Percentiles rank a stretch among this genome's conserved stretches.
phyloP scores from a whole-genome alignment of 2,113 vertebrate species.

The Porphyrio hochstetteri region DNA sequence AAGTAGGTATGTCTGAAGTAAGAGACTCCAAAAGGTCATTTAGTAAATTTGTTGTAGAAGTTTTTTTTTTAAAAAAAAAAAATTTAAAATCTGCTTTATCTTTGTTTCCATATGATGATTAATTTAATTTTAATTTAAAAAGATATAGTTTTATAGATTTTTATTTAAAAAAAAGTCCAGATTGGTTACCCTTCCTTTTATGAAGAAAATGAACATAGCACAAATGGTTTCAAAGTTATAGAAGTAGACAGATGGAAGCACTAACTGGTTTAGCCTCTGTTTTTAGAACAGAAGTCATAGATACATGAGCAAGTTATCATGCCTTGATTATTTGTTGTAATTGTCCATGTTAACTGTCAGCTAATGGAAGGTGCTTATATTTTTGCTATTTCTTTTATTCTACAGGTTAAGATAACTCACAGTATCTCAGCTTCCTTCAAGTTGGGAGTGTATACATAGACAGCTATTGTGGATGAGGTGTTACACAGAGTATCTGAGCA shows the following conservation, averaged over 20 bases:
- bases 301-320: neutral
- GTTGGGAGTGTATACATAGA: neutral
- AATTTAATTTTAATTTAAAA: neutral
- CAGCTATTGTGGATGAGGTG: neutral
- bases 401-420: neutral
- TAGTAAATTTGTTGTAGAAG: neutral
- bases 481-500: neutral
- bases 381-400: neutral
- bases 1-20: neutral
- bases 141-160: neutral
- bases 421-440: neutral
- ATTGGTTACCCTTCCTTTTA: neutral
- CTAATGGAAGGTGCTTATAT: neutral
- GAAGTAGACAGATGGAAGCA: slow-evolving; percentile 18
- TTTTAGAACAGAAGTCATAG: neutral
- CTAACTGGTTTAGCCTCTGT: neutral
- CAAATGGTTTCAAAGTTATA: neutral
- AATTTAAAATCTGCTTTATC: neutral
- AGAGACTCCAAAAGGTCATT: neutral
- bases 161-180: neutral
- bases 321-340: neutral
- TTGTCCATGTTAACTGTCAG: neutral
- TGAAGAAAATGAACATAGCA: neutral
- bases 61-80: neutral
- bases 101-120: neutral